phyloP scores from a whole-genome alignment of 1,140 invertebrate genomes.

The Harpegnathos saltator region DNA sequence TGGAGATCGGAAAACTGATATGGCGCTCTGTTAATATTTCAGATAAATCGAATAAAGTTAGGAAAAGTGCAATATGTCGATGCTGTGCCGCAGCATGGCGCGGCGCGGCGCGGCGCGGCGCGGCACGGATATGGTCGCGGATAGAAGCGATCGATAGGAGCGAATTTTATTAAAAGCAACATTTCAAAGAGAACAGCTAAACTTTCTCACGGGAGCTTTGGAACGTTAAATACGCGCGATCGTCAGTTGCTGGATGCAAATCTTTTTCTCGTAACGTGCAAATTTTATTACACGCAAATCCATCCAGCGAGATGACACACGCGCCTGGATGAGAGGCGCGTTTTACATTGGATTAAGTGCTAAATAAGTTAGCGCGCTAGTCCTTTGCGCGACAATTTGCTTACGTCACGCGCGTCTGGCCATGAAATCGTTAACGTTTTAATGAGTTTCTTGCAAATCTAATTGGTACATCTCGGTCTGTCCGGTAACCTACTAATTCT shows the following conservation, averaged over 20 bases:
- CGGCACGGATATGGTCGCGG: not conserved
- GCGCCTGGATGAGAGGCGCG: constrained; percentile 7
- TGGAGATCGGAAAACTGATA: constrained; percentile 6
- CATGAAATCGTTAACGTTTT: constrained; percentile 52
- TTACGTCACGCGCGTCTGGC: constrained; percentile 15
- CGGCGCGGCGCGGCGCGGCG: too few species aligned
- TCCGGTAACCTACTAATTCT: constrained; percentile 34
- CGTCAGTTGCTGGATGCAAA: constrained; percentile 25
- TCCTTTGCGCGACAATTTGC: constrained; percentile 46
- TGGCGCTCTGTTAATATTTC: constrained; percentile 41
- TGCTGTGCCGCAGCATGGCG: not conserved
- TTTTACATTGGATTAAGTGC: constrained; percentile 30
- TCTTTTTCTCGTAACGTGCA: constrained; percentile 6
- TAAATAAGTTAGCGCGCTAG: constrained; percentile 38
- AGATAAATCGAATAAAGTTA: constrained; percentile 32
- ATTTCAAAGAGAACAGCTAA: constrained; percentile 7
- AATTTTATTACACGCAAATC: constrained; percentile 37
- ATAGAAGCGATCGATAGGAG: constrained; percentile 27
- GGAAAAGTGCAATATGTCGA: constrained; percentile 21
- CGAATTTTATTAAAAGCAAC: constrained; percentile 52
- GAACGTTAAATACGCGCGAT: constrained; percentile 31
- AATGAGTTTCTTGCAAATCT: constrained; percentile 53
- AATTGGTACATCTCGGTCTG: constrained; percentile 11
- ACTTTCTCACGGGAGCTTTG: not conserved
- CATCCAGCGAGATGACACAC: constrained; percentile 35